These are phyloP conservation scores for Dicentrarchus labrax DNA, from an alignment of 2,113 vertebrate species.

Conservation along the genomic window DNA sequence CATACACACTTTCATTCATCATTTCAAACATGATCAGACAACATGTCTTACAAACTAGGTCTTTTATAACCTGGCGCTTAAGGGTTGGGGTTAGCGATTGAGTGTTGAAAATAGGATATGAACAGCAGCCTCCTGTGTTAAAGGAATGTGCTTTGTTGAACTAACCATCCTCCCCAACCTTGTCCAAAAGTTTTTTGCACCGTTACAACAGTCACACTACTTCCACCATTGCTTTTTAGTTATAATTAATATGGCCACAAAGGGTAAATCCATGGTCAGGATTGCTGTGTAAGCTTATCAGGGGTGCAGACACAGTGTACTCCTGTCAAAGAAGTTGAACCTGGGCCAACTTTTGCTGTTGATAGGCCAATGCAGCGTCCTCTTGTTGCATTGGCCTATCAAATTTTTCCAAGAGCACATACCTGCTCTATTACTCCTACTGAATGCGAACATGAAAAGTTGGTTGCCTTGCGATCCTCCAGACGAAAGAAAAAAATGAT, in stretches of 20 bases:
- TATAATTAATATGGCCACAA: not conserved
- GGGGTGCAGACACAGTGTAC: not conserved
- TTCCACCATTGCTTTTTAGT: not conserved
- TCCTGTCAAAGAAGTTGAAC: not conserved
- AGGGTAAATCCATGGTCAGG: not conserved
- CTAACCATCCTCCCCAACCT: not conserved
- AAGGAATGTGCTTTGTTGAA: not conserved
- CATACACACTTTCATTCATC: too few species aligned
- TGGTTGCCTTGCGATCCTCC: not conserved
- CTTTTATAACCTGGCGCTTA: not conserved
- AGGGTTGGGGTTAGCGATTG: not conserved
- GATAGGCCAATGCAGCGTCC: not conserved
- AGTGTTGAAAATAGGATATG: not conserved
- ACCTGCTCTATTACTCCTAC: not conserved
- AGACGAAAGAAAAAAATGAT: not conserved
- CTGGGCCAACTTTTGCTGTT: not conserved
- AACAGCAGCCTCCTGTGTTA: not conserved
- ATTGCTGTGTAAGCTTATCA: not conserved
- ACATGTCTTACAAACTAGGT: not conserved
- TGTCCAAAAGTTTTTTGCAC: not conserved
- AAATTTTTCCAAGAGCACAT: not conserved
- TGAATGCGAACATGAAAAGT: not conserved
- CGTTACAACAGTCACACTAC: not conserved
- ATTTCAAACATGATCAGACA: not conserved
- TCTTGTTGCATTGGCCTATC: not conserved